phyloP scores from a whole-genome alignment of 2,797 vertebrate species.

The Paratrypauchen microcephalus region DNA sequence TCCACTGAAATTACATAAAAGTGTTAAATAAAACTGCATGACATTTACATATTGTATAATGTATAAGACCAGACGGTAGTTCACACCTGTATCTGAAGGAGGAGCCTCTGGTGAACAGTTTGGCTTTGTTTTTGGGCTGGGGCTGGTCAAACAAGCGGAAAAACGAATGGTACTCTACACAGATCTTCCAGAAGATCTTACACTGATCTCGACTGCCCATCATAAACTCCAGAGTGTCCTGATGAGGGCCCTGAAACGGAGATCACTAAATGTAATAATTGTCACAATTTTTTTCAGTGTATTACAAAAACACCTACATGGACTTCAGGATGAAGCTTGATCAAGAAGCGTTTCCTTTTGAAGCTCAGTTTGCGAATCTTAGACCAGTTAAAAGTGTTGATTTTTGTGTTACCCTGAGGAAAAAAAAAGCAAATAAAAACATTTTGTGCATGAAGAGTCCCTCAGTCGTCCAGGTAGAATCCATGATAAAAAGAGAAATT shows the following conservation, averaged over 20 bases:
- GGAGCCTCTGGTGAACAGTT: constrained; percentile 93
- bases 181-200: constrained; percentile 98
- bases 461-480: no score
- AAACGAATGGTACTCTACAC: constrained; percentile 96
- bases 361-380: constrained; percentile 98
- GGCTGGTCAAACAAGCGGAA: constrained; percentile 95
- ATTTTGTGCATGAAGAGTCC: no score
- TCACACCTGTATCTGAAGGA: constrained; percentile 97
- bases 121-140: constrained; percentile 88
- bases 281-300: background rate
- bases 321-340: constrained; percentile 95
- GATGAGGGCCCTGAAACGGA: constrained; percentile 86
- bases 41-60: background rate
- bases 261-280: constrained; percentile 5
- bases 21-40: background rate
- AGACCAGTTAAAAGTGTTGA: constrained; percentile 99
- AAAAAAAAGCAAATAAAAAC: constrained; percentile 5
- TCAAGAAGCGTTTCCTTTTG: constrained; percentile 94
- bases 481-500: no score
- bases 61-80: background rate
- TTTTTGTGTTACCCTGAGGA: constrained; percentile 90
- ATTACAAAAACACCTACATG: constrained; percentile 77
- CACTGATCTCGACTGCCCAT: constrained; percentile 92
- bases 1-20: constrained; percentile 76
- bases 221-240: constrained; percentile 93